Base-by-base conservation (phyloP, 2,797 vertebrate genomes). In the Rhinogobio ventralis region DNA sequence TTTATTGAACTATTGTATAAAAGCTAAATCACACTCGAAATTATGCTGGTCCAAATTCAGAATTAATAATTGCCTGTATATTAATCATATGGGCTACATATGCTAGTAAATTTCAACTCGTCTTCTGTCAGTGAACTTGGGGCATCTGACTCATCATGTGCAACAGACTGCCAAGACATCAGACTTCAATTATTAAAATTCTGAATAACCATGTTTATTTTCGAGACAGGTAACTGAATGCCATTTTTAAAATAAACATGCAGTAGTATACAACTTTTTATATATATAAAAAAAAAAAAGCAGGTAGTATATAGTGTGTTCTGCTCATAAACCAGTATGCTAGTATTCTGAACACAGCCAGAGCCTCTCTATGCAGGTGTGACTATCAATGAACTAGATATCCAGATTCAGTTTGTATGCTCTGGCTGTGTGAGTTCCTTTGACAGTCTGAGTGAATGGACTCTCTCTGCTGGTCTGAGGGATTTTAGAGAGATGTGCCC, bases 381-480 rank as follows among this genome's bases (percentile, higher is more conserved):
- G 60, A 55, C 45, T 30, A 30, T 76, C n/a, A 76, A 20, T 76
- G 4, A 42, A 68, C 17, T 39, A 30, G 45, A 67, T 51, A 25
- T 75, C 69, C 15, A 15, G 69, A 75, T 55, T 76, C 60, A 53
- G 60, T 55, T 23, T 14, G 72, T 42, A 46, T 67, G 46, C 71
- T 42, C 49, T 30, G 46, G 7, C n/a, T 67, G 69, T 64, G 84
- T 62, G 30, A 82, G 57, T 67, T 73, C 45, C 68, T 85, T 53
- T 73, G 68, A 79, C 36, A 57, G n/a, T 60, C 57, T 17, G 57
- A 83, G 39, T 67, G 81, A 83, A 86, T 80, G 60, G 55, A 66
- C 28, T 80, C 81, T 82, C 68, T 68, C 23, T 79, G 49, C 49
- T 42, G 69, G 55, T 82, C 55, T 72, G 45, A 67, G 74, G 78